These are phyloP conservation scores for Smittia aterrima DNA, from an alignment of 2,888 invertebrate genomes.

Conservation along the genomic window DNA sequence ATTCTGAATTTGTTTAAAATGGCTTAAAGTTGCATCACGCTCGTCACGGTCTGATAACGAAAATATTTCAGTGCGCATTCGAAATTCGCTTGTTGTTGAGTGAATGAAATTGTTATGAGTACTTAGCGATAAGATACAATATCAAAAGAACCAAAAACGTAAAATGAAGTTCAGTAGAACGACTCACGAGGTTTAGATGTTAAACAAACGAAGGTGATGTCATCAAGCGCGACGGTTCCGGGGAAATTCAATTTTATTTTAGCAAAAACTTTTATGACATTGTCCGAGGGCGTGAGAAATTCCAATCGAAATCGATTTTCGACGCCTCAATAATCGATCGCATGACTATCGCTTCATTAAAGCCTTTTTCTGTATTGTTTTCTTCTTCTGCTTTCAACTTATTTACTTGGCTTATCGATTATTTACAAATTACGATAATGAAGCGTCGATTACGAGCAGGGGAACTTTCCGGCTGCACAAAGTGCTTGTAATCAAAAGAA, in stretches of 20 bases:
- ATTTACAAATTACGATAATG: not conserved
- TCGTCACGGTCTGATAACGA: not conserved
- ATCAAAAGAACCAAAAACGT: not conserved
- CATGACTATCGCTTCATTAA: conserved; percentile 1
- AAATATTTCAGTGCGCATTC: not conserved
- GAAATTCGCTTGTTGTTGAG: not conserved
- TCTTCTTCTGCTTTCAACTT: no score
- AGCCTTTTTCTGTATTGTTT: not conserved
- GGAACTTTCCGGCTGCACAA: no score
- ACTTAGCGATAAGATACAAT: not conserved
- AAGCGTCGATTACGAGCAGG: no score
- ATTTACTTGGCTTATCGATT: not conserved
- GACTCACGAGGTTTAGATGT: not conserved
- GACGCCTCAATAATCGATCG: conserved; percentile 10
- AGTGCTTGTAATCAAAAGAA: no score
- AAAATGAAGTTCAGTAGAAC: no score
- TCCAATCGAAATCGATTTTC: not conserved
- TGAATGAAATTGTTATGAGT: not conserved
- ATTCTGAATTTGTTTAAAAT: no score
- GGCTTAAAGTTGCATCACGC: not conserved
- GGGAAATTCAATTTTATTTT: not conserved
- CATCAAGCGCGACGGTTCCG: not conserved
- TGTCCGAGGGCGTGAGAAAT: conserved; percentile 29
- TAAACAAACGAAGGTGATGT: not conserved
- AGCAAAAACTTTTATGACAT: conserved; percentile 15